Conservation (phyloP, 2,113 vertebrate species). For the Theropithecus gelada region DNA sequence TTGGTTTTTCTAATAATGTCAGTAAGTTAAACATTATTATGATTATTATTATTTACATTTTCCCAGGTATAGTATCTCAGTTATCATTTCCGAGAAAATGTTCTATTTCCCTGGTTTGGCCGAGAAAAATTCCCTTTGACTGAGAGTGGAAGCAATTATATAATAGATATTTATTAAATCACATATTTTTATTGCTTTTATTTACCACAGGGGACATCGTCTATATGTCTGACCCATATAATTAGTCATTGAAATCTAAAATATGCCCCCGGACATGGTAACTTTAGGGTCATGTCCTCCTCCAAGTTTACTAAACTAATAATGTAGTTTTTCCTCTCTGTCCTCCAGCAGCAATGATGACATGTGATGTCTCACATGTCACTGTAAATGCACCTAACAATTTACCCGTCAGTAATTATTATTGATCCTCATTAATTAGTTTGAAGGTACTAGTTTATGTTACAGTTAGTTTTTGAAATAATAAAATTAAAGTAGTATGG, state of each 20-base stretch:
- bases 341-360: accelerated
- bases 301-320: not conserved
- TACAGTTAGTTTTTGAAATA: not conserved
- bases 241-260: not conserved
- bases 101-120: not conserved
- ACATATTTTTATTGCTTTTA: not conserved
- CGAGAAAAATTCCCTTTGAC: not conserved
- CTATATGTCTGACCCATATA: accelerated
- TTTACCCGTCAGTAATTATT: accelerated
- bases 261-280: not conserved
- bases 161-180: not conserved
- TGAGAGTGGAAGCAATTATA: not conserved
- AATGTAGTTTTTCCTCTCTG: accelerated
- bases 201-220: accelerated
- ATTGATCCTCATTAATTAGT: accelerated
- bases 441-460: too few relatives aligned
- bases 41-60: not conserved
- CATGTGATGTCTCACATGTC: accelerated
- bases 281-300: not conserved
- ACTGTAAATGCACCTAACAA: accelerated
- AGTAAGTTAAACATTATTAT: not conserved
- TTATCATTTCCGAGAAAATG: not conserved
- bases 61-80: not conserved
- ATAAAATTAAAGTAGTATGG: not conserved
- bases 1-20: not conserved